Base-by-base conservation (phyloP, 1,140 invertebrate species). In the Zophobas morio region DNA sequence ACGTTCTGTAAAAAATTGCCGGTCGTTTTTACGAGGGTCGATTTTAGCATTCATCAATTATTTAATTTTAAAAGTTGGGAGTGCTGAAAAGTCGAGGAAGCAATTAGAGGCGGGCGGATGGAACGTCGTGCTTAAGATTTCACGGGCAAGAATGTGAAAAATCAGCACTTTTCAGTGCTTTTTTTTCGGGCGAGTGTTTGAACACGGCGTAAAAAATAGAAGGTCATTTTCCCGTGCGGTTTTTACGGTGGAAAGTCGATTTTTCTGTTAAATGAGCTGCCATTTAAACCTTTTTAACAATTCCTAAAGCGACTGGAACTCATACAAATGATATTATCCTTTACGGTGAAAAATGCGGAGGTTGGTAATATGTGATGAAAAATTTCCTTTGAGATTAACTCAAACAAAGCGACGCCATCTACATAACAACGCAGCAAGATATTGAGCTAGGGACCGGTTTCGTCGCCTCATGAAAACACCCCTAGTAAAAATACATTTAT, bases 231-330 rank as follows among this genome's bases (percentile, higher is more conserved):
- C 54, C 54, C 54, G 49, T 73, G 51, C 51, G 53, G 66, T 51
- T 73, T 77, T 77, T 77, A 73, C 40, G 51, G 40, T 33, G 70
- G 40, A 56, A 77, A 73, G 76, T 73, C 76, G 76, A 77, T 77
- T 77, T 77, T 77, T 77, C 76, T 77, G 70, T 73, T 77, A 77
- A 77, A 77, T 77, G 76, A 73, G 70, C 53, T 56, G 46, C 76
- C 76, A 77, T 77, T 77, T 77, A 53, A 63, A 70, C 34, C 60
- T 70, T 60, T 76, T 76, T 76, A 76, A 76, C 60, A 70, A 70
- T 76, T 70, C 60, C 60, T 70, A 37, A 66, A 70, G 46, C 49
- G 66, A 70, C 66, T 56, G 66, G 49, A 70, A 66, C 56, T 75
- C 74, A 57, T 53, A 56, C 56, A 56, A 75, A 75, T 60, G 57